Evolutionary conservation across 2,797 vertebrate genomes (phyloP).

Genomic region (Neosalanx taihuensis): DNA sequence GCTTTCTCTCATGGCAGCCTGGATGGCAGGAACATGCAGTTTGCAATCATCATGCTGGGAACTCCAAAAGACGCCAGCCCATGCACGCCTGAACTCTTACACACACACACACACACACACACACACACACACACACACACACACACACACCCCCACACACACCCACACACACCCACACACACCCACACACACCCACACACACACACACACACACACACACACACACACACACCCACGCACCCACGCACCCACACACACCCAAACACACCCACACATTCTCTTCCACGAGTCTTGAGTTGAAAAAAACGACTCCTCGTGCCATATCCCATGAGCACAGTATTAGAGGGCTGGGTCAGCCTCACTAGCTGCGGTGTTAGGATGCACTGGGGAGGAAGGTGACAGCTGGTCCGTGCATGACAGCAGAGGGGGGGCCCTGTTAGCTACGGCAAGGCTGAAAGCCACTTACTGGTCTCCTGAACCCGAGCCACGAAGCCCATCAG

Average conservation of each 20-base stretch:
- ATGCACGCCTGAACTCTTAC: background rate
- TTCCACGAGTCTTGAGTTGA: too few relatives aligned
- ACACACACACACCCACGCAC: too few relatives aligned
- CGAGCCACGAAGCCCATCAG: slow-evolving; percentile 97
- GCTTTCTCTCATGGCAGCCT: background rate
- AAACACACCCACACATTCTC: background rate
- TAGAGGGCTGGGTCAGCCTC: too few relatives aligned
- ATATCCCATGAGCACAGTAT: background rate
- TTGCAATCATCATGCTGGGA: background rate
- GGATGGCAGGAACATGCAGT: background rate
- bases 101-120: background rate
- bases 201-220: background rate
- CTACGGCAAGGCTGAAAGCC: slow-evolving; percentile 18
- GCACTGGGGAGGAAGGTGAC: background rate
- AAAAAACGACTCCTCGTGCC: too few relatives aligned
- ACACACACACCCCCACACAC: too few relatives aligned
- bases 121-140: too few relatives aligned
- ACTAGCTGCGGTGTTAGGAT: background rate
- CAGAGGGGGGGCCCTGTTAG: slow-evolving; percentile 8
- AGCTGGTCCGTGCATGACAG: background rate
- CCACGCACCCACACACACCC: too few relatives aligned
- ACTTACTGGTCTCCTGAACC: slow-evolving; percentile 98
- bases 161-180: too few relatives aligned
- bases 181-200: background rate
- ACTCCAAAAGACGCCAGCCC: too few relatives aligned